These are phyloP conservation scores for Strix aluco DNA, from an alignment of 2,113 vertebrate species.

Conservation along the genomic window DNA sequence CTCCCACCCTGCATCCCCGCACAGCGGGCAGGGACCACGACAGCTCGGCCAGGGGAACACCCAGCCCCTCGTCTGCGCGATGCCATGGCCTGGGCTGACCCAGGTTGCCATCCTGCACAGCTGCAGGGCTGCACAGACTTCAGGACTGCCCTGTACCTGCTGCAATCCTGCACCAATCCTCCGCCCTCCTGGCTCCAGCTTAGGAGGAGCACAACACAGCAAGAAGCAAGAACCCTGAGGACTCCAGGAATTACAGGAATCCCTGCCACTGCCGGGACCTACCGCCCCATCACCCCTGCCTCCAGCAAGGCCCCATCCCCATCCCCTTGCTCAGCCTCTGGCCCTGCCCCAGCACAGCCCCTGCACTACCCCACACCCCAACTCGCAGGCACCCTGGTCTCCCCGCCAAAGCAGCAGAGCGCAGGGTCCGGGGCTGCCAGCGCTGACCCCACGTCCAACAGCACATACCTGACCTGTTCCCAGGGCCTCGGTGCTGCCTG, in stretches of 20 bases:
- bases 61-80: background rate
- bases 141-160: background rate
- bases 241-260: background rate
- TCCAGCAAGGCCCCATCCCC: background rate
- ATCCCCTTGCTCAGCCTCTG: background rate
- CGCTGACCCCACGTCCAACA: background rate
- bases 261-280: background rate
- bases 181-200: fast-evolving
- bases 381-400: background rate
- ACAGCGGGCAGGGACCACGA: fast-evolving
- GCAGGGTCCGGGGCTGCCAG: background rate
- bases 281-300: background rate
- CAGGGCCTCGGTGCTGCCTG: background rate
- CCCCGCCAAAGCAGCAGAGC: background rate
- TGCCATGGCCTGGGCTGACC: background rate
- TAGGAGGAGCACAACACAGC: background rate
- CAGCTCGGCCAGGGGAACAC: background rate
- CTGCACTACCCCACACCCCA: background rate
- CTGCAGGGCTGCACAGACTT: background rate
- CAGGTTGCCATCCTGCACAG: background rate
- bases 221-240: background rate
- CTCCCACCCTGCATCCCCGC: background rate
- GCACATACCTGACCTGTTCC: background rate
- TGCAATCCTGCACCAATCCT: fast-evolving
- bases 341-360: background rate